Percentiles rank a stretch among this genome's conserved stretches.
Evolutionary conservation across 2,888 invertebrate genomes (phyloP).

Genomic region (Eupithecia vulgata): DNA sequence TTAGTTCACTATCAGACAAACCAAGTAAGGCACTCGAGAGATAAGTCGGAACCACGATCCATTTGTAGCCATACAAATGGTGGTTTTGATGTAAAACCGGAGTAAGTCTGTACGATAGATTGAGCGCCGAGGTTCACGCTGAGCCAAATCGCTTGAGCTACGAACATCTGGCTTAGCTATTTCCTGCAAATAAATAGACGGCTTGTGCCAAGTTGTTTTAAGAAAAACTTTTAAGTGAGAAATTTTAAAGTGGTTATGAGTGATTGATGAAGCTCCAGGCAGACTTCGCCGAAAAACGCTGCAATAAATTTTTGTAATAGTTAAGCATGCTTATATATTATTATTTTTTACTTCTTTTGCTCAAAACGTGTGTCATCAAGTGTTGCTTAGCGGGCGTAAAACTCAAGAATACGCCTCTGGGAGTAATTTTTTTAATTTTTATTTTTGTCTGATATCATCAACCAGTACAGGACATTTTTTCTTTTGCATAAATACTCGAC

Average conservation of each 20-base stretch:
- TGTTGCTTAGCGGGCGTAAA: no score
- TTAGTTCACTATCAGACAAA: neutral
- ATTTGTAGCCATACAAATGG: constrained; percentile 20
- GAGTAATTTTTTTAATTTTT: no score
- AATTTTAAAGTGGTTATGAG: neutral
- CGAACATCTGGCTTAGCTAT: constrained; percentile 9
- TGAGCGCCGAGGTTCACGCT: constrained; percentile 4
- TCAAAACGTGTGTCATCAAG: no score
- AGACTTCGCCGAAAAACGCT: neutral
- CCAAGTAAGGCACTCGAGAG: constrained; percentile 11
- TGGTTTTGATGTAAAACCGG: constrained; percentile 15
- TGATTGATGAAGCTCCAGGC: neutral
- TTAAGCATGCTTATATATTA: no score
- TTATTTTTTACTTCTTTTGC: no score
- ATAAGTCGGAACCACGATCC: constrained; percentile 13
- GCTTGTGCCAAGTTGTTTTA: constrained; percentile 10
- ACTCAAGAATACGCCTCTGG: no score
- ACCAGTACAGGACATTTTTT: no score
- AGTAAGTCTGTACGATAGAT: constrained; percentile 13
- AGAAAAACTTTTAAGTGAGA: neutral
- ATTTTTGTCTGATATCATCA: no score
- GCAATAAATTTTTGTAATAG: neutral
- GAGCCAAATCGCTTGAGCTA: constrained; percentile 13
- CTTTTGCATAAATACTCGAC: no score
- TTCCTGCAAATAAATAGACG: constrained; percentile 4